Conservation (phyloP, 1,140 invertebrate species). For the Drosophila rufa region DNA sequence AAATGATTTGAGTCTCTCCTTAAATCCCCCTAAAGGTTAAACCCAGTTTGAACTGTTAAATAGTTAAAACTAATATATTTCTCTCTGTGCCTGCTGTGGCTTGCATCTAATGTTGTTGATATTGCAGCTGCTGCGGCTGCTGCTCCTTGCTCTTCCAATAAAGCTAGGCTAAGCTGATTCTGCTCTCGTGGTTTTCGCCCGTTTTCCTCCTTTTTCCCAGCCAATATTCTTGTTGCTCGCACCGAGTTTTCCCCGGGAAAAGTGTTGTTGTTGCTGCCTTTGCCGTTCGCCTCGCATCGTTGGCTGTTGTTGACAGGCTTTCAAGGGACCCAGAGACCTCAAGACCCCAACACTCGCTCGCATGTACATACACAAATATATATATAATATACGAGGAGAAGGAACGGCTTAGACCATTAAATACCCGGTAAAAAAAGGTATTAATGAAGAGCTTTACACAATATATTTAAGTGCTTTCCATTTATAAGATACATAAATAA, state of each 20-base stretch:
- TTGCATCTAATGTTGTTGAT: slow-evolving; percentile 11
- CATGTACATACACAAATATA: slow-evolving; percentile 5
- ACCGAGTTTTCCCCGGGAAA: neutral
- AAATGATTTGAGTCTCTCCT: neutral
- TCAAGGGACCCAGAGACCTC: slow-evolving; percentile 37
- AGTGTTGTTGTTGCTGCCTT: slow-evolving; percentile 10
- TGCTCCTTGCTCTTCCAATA: slow-evolving; percentile 8
- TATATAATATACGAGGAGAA: neutral
- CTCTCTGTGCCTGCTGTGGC: neutral
- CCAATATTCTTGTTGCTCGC: slow-evolving; percentile 25
- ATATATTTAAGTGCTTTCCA: accelerated
- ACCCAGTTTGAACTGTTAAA: no score
- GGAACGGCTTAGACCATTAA: neutral
- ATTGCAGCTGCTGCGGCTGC: slow-evolving; percentile 1
- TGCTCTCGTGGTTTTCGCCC: neutral
- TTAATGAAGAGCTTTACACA: no score
- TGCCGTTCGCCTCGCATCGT: slow-evolving; percentile 27
- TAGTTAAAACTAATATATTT: neutral
- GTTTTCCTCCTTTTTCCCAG: slow-evolving; percentile 1
- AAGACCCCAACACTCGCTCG: slow-evolving; percentile 25
- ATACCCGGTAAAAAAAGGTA: neutral
- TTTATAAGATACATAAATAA: accelerated
- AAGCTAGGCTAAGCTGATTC: slow-evolving; percentile 17
- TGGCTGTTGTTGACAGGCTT: slow-evolving; percentile 70
- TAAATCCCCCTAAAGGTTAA: no score